Conservation (phyloP, 92 coral and sea anemone species). For the Porites cylindrica region DNA sequence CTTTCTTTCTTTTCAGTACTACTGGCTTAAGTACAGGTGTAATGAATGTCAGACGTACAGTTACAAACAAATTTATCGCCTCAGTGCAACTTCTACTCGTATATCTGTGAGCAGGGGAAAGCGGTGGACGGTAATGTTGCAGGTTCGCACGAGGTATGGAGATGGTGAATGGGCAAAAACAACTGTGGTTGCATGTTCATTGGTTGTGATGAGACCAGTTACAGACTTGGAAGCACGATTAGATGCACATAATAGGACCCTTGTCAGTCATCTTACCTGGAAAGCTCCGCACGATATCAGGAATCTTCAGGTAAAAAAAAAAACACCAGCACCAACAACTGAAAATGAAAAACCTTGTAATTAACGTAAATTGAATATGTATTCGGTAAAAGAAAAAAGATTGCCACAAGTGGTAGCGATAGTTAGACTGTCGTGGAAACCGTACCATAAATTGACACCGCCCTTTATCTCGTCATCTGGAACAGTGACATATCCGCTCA, state of each 20-base stretch:
- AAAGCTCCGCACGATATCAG: background rate
- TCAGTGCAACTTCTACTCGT: constrained; percentile 7
- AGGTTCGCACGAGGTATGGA: constrained; percentile 3
- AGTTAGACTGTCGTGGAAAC: no score
- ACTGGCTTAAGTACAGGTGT: constrained; percentile 27
- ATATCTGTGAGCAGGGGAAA: background rate
- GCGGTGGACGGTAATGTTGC: background rate
- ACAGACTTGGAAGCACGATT: background rate
- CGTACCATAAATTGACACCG: no score
- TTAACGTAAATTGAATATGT: no score
- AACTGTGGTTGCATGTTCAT: background rate
- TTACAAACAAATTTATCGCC: background rate
- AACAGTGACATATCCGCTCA: no score
- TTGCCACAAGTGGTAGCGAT: no score
- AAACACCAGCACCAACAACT: no score
- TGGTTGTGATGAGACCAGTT: background rate
- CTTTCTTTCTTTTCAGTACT: constrained; percentile 17
- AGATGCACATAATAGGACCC: background rate
- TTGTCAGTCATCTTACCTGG: background rate
- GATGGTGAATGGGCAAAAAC: constrained; percentile 4
- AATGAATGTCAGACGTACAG: background rate
- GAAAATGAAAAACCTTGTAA: no score
- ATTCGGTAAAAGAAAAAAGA: no score
- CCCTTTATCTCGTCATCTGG: no score
- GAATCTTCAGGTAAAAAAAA: background rate